Base-by-base conservation (phyloP, 1,140 invertebrate genomes). In the Drosophila sproati region DNA sequence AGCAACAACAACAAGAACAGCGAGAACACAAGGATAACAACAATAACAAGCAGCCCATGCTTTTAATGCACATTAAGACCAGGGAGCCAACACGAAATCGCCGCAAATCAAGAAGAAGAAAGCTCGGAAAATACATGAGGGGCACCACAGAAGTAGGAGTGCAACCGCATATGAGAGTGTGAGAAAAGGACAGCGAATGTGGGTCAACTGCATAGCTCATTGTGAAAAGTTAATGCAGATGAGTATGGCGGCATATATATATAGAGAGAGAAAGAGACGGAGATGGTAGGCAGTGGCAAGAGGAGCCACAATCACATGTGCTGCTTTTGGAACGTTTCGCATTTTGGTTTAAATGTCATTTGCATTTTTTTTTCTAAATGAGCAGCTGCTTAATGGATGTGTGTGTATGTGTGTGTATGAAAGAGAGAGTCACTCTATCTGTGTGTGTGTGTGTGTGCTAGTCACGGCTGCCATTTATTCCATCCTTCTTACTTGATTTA, bases 401-500 rank as follows among this genome's bases (percentile, higher is more conserved):
- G 61, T 35, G 45, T 10, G 32, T n/a, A n/a, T 37, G 54, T 41
- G 39, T 55, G 32, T 32, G 41, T 50, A 35, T 41, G 41, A 37
- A 45, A 31, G 7, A 39, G 37, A 39, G 37, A 10, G 37, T 20
- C 20, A 20, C 20, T 20, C 7, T 50, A 20, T 1, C 20, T 31
- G 56, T 37, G 39, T 62, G 35, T 47, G 45, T 12, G 34, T 61
- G 51, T 47, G 52, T 74, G 57, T 60, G 52, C 12, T 10, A 76
- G 48, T 70, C 59, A 77, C 68, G 62, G 48, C 52, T 69, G 74
- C 56, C 79, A 83, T 88, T 82, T 83, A 86, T 88, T 79, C 83
- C 71, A 71, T 77, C 63, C 79, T 75, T 87, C 82, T 88, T 78
- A 70, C 72, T 88, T 87, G 83, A 88, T 88, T 87, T 88, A 86